These are phyloP conservation scores for Porites lobata DNA, from an alignment of 92 coral and sea anemone species.

Conservation along the genomic window DNA sequence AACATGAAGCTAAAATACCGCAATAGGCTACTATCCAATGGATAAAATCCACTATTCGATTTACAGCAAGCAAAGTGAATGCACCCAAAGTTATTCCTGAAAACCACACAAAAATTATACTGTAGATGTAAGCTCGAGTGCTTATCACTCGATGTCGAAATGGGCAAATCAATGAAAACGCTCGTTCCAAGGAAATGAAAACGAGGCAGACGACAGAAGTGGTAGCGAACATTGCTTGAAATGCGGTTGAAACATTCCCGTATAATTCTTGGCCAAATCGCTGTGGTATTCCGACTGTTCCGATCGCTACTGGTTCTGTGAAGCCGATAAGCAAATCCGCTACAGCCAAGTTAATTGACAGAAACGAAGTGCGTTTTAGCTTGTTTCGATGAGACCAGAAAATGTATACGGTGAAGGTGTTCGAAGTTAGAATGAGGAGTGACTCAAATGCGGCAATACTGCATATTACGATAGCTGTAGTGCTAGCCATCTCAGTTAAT, in stretches of 20 bases:
- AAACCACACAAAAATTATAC: conserved; percentile 10
- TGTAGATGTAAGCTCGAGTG: neutral
- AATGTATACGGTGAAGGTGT: conserved; percentile 30
- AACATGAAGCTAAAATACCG: neutral
- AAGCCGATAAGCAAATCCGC: too few species aligned
- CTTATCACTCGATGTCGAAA: conserved; percentile 29
- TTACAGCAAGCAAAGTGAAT: neutral
- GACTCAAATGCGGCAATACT: neutral
- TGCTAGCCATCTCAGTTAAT: too few species aligned
- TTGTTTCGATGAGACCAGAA: conserved; percentile 28
- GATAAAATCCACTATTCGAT: neutral
- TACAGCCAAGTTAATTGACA: too few species aligned
- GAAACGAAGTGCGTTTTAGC: too few species aligned
- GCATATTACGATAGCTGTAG: neutral
- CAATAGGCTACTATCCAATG: neutral
- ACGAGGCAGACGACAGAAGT: conserved; percentile 16
- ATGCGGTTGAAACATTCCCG: too few species aligned
- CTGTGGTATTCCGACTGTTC: too few species aligned
- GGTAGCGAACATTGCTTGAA: neutral
- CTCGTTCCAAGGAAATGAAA: conserved; percentile 28
- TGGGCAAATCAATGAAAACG: conserved; percentile 35
- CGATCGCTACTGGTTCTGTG: too few species aligned
- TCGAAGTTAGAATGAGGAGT: conserved; percentile 16
- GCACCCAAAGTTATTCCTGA: neutral
- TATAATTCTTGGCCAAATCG: too few species aligned